Conservation (phyloP, 2,888 invertebrate genomes). For the Meiosimyza decipiens region DNA sequence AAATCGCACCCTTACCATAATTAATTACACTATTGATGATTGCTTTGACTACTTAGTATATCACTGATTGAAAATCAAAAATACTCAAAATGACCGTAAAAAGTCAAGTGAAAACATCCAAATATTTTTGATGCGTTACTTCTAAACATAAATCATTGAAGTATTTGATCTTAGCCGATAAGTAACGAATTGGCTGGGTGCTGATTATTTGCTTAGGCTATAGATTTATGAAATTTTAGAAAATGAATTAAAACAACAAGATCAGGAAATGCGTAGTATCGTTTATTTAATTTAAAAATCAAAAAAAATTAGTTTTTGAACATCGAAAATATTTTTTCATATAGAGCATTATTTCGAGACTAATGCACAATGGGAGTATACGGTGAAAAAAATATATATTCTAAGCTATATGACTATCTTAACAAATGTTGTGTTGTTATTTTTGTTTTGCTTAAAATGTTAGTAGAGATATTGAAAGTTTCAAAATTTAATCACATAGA, state of each 20-base stretch:
- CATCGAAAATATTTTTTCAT: too few species aligned
- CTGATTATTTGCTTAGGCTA: background rate
- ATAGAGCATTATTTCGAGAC: too few species aligned
- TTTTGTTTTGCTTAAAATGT: too few species aligned
- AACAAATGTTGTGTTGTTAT: too few species aligned
- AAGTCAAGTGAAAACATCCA: background rate
- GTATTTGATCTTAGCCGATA: slow-evolving; percentile 23
- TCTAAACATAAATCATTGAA: slow-evolving; percentile 12
- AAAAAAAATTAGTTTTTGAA: too few species aligned
- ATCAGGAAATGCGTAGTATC: background rate
- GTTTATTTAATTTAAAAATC: slow-evolving; percentile 6
- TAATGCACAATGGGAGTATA: too few species aligned
- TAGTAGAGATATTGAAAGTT: too few species aligned
- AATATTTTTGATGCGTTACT: slow-evolving; percentile 12
- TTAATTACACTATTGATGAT: slow-evolving; percentile 45
- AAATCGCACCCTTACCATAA: slow-evolving; percentile 36
- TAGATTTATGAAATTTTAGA: slow-evolving; percentile 13
- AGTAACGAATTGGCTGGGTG: background rate
- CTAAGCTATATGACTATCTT: too few species aligned
- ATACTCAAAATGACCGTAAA: background rate
- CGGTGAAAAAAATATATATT: too few species aligned
- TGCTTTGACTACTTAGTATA: slow-evolving; percentile 49
- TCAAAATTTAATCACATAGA: too few species aligned
- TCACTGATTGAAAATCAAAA: slow-evolving; percentile 45
- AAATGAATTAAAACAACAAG: background rate